A percentile compares a stretch with the other conserved stretches of the same genome.
phyloP scores from a whole-genome alignment of 2,113 vertebrate species.

The Atrichornis clamosus region DNA sequence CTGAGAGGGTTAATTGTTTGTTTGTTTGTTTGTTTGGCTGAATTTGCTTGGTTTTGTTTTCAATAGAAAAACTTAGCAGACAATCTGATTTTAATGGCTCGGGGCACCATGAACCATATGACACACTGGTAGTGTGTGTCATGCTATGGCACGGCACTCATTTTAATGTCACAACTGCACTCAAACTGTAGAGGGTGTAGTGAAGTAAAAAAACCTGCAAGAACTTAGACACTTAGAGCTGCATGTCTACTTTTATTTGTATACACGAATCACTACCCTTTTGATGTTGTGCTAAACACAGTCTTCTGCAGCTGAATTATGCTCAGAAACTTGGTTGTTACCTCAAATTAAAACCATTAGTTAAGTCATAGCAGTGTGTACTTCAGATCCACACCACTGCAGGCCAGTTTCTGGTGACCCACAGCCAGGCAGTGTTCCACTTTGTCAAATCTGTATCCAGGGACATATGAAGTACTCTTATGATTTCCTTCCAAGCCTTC shows the following conservation, averaged over 20 bases:
- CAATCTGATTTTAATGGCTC: background rate
- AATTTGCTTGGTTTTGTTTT: background rate
- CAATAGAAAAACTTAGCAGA: background rate
- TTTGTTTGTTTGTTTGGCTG: background rate
- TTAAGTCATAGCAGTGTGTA: background rate
- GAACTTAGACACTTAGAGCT: background rate
- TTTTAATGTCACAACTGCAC: background rate
- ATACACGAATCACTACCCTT: background rate
- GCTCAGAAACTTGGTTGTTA: background rate
- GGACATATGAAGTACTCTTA: background rate
- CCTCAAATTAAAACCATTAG: background rate
- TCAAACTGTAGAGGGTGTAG: background rate
- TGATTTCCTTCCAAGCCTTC: background rate
- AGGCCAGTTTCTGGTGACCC: background rate
- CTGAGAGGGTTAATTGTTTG: background rate
- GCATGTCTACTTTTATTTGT: background rate
- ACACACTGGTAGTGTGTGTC: background rate
- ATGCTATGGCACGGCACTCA: background rate
- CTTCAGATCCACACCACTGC: background rate
- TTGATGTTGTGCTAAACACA: accelerated
- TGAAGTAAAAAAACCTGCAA: background rate
- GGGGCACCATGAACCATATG: background rate
- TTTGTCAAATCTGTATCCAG: background rate
- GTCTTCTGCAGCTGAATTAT: background rate
- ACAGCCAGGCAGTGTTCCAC: background rate